Evolutionary conservation across 2,113 vertebrate genomes (phyloP).

Genomic region (Aegithalos caudatus): DNA sequence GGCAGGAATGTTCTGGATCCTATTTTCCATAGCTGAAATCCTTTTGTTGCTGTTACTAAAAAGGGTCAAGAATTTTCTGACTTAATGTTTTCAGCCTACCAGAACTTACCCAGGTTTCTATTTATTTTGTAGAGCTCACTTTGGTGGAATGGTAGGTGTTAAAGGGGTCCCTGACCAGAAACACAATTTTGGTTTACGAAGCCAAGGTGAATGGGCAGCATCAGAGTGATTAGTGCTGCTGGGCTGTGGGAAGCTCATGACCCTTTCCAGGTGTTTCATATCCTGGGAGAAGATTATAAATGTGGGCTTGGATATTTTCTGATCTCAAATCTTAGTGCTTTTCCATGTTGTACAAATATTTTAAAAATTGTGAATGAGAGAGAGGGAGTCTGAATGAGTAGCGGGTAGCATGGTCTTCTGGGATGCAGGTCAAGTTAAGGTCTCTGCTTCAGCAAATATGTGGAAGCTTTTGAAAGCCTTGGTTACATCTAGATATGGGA

Average conservation of each 20-base stretch:
- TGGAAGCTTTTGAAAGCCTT: conserved; percentile 37
- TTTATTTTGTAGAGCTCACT: not conserved
- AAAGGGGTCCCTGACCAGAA: not conserved
- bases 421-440: not conserved
- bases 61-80: not conserved
- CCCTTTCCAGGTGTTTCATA: not conserved
- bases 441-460: conserved; percentile 4
- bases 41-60: not conserved
- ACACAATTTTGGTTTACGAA: not conserved
- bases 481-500: conserved; percentile 17
- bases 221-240: not conserved
- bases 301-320: not conserved
- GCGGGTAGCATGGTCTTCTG: not conserved
- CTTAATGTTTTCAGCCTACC: not conserved
- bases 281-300: not conserved
- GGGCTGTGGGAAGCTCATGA: not conserved
- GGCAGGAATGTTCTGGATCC: not conserved
- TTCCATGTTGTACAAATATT: not conserved
- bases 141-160: not conserved
- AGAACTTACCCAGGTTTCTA: not conserved
- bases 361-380: not conserved
- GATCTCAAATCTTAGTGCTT: not conserved
- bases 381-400: not conserved
- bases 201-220: not conserved
- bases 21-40: not conserved